phyloP scores from a whole-genome alignment of 2,888 invertebrate species.

The Nemurella pictetii region DNA sequence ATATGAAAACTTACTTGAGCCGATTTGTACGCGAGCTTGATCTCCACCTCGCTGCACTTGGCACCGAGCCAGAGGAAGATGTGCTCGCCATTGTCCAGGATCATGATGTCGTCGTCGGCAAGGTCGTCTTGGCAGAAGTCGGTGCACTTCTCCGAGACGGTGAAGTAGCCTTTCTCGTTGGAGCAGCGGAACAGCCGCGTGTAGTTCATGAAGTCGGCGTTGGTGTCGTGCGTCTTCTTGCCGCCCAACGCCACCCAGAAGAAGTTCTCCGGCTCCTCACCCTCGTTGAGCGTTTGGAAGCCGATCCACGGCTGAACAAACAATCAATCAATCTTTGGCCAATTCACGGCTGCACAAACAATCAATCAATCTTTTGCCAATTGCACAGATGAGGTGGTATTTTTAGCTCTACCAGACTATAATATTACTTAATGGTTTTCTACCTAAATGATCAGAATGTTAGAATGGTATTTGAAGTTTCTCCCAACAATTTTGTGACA shows the following conservation, averaged over 20 bases:
- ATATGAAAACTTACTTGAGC: slow-evolving; percentile 72
- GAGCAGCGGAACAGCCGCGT: slow-evolving; percentile 96
- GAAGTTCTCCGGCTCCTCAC: slow-evolving; percentile 97
- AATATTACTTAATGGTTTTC: too few species aligned
- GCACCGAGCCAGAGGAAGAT: slow-evolving; percentile 98
- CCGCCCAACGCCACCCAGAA: slow-evolving; percentile 97
- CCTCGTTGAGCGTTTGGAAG: slow-evolving; percentile 82
- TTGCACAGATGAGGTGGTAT: too few species aligned
- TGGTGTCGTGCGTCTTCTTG: slow-evolving; percentile 82
- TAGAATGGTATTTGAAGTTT: too few species aligned
- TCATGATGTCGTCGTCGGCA: slow-evolving; percentile 99
- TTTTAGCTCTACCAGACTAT: too few species aligned
- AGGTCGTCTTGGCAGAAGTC: slow-evolving; percentile 99
- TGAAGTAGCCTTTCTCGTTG: slow-evolving; percentile 99
- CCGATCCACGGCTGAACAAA: slow-evolving; percentile 56
- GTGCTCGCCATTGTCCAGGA: slow-evolving; percentile 96
- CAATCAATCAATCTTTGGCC: slow-evolving; percentile 47
- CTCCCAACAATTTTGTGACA: too few species aligned
- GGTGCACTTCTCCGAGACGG: slow-evolving; percentile 97
- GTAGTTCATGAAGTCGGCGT: slow-evolving; percentile 89
- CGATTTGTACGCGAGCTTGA: slow-evolving; percentile 97
- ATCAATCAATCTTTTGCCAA: slow-evolving; percentile 49
- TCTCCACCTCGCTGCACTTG: slow-evolving; percentile 97
- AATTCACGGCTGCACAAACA: slow-evolving; percentile 53
- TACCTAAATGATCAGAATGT: too few species aligned